phyloP scores from a whole-genome alignment of 2,113 vertebrate genomes.

The Plecotus auritus region DNA sequence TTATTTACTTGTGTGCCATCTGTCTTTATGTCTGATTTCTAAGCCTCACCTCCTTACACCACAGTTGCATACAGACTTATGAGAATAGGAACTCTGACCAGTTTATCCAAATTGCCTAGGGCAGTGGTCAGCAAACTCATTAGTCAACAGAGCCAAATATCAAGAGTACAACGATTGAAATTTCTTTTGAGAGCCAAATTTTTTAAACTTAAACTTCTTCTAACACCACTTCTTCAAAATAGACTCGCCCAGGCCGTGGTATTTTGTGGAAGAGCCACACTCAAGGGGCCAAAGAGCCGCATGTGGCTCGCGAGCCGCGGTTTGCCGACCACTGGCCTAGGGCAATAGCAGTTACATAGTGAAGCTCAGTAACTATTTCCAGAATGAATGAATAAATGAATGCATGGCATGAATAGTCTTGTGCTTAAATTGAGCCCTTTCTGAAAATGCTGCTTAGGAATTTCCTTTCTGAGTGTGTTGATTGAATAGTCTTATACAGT shows the following conservation, averaged over 20 bases:
- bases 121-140: too few relatives aligned
- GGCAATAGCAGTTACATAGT: background rate
- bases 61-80: background rate
- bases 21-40: background rate
- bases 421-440: background rate
- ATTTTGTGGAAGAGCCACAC: too few relatives aligned
- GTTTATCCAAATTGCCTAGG: background rate
- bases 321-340: too few relatives aligned
- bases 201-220: too few relatives aligned
- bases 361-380: background rate
- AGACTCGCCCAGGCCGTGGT: too few relatives aligned
- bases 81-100: background rate
- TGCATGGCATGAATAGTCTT: background rate
- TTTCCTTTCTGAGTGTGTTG: background rate
- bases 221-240: too few relatives aligned
- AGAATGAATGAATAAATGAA: background rate
- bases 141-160: too few relatives aligned
- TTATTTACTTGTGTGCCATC: background rate
- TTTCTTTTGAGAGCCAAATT: too few relatives aligned
- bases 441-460: background rate
- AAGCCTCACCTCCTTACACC: background rate
- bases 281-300: too few relatives aligned
- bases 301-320: too few relatives aligned
- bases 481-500: background rate
- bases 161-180: too few relatives aligned